These are phyloP conservation scores for Pristionchus entomophagus DNA, from an alignment of 2,888 invertebrate genomes.

Conservation along the genomic window DNA sequence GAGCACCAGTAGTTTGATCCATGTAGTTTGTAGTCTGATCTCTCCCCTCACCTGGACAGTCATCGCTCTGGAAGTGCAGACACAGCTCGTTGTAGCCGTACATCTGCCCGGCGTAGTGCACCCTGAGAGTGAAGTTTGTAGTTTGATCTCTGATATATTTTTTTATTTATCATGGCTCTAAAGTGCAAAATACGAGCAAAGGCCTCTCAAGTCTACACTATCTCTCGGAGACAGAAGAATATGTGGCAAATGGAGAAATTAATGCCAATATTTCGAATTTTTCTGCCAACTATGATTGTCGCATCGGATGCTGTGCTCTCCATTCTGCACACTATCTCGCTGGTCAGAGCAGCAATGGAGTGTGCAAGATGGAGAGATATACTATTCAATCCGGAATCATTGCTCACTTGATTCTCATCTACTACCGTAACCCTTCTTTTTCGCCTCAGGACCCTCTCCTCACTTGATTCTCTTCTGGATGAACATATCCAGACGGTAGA, in stretches of 20 bases:
- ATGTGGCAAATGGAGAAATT: no score
- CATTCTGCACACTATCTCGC: no score
- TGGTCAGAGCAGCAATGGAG: no score
- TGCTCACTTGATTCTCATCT: no score
- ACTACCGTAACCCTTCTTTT: neutral
- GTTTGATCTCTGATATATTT: neutral
- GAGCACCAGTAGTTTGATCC: conserved; percentile 17
- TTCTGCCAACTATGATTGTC: no score
- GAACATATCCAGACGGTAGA: conserved; percentile 70
- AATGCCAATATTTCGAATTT: no score
- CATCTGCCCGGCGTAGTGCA: conserved; percentile 62
- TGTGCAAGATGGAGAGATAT: no score
- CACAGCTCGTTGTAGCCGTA: conserved; percentile 73
- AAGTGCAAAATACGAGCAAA: no score
- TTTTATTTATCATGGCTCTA: neutral
- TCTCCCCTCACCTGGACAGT: conserved; percentile 22
- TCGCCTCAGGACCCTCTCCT: neutral
- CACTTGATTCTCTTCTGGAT: conserved; percentile 64
- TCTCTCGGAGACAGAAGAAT: no score
- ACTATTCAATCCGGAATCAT: no score
- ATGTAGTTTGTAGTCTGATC: neutral
- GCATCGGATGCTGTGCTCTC: no score
- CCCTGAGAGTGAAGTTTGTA: conserved; percentile 46
- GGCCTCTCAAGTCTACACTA: no score
- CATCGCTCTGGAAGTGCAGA: conserved; percentile 62